phyloP scores from a whole-genome alignment of 2,113 vertebrate species.

The Perca schrenkii region DNA sequence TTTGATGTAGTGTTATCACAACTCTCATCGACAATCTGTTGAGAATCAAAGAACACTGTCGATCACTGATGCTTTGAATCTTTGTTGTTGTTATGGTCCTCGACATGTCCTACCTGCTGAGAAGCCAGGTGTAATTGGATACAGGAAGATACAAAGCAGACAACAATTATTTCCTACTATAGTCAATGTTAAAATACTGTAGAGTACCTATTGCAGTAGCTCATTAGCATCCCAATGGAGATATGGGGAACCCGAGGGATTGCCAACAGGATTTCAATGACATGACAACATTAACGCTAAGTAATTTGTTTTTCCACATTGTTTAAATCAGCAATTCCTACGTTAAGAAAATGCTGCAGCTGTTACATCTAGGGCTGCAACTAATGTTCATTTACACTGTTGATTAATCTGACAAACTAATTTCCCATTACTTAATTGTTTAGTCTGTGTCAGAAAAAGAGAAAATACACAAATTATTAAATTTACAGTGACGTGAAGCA shows the following conservation, averaged over 20 bases:
- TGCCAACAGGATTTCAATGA: neutral
- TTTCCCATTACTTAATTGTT: neutral
- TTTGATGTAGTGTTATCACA: neutral
- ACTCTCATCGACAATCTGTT: neutral
- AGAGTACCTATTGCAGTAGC: neutral
- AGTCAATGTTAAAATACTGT: slow-evolving; percentile 1
- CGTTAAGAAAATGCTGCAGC: too few relatives aligned
- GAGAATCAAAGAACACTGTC: neutral
- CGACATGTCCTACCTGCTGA: slow-evolving; percentile 75
- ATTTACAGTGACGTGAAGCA: neutral
- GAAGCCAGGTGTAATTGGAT: slow-evolving; percentile 72
- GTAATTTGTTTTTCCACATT: neutral
- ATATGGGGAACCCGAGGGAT: neutral
- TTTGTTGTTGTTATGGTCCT: slow-evolving; percentile 9
- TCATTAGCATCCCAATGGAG: neutral
- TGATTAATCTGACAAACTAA: neutral
- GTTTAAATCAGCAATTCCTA: neutral
- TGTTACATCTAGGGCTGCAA: neutral
- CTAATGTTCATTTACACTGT: neutral
- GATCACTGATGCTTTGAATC: neutral
- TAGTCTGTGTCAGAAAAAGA: neutral
- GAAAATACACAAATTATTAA: neutral
- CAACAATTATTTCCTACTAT: slow-evolving; percentile 61
- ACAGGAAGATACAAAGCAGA: slow-evolving; percentile 77
- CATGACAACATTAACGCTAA: neutral